These are phyloP conservation scores for Xylocampa areola DNA, from an alignment of 2,888 invertebrate species.

Conservation along the genomic window DNA sequence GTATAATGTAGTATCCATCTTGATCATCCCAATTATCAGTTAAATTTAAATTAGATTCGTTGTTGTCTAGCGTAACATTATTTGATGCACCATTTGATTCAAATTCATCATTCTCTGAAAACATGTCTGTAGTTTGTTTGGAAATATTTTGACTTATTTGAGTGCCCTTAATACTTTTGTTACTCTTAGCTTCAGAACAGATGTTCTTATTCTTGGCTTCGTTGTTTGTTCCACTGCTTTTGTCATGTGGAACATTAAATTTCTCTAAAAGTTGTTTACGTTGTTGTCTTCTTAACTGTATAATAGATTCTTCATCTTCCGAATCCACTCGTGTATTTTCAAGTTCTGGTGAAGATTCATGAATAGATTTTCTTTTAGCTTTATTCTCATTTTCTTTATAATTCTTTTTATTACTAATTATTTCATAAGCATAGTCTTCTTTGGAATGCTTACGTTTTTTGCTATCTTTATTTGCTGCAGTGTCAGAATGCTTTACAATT, in stretches of 20 bases:
- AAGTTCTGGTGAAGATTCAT: conserved; percentile 81
- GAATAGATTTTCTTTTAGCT: conserved; percentile 47
- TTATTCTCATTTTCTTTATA: conserved; percentile 50
- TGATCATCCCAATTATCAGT: conserved; percentile 99
- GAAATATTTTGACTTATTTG: conserved; percentile 30
- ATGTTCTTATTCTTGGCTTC: conserved; percentile 43
- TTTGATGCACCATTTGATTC: conserved; percentile 89
- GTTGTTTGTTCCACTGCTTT: conserved; percentile 51
- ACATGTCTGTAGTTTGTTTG: conserved; percentile 94
- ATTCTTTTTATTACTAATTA: conserved; percentile 48
- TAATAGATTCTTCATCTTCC: conserved; percentile 97
- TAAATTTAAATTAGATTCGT: conserved; percentile 94
- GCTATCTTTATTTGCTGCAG: conserved; percentile 54
- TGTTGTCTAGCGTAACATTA: conserved; percentile 66
- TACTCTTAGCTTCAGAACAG: conserved; percentile 34
- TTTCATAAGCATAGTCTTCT: conserved; percentile 55
- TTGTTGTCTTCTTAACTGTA: conserved; percentile 95
- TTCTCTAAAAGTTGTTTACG: conserved; percentile 95
- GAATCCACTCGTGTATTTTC: conserved; percentile 91
- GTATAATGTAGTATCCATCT: conserved; percentile 98
- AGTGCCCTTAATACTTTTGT: conserved; percentile 28
- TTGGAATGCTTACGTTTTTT: conserved; percentile 65
- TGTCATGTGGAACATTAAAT: conserved; percentile 60
- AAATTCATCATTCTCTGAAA: conserved; percentile 97
- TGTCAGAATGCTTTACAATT: conserved; percentile 65